Percentiles rank a stretch among this genome's conserved stretches.
phyloP scores from a whole-genome alignment of 2,113 vertebrate species.

The Choloepus hoffmanni region DNA sequence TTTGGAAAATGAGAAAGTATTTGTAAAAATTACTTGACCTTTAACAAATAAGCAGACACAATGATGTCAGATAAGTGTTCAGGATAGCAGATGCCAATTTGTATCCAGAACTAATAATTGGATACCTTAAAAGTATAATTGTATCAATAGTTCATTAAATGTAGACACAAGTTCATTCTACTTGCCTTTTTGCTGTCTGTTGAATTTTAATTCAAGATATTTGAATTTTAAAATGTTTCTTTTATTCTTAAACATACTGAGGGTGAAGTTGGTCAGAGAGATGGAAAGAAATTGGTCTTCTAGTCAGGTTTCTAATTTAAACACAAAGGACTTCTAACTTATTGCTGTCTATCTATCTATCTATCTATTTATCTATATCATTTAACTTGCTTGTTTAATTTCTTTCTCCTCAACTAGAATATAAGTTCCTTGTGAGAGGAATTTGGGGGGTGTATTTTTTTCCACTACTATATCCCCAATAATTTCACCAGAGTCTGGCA shows the following conservation, averaged over 20 bases:
- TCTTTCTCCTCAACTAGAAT: too few relatives aligned
- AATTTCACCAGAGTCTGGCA: neutral
- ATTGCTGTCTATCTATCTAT: constrained; percentile 69
- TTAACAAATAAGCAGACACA: constrained; percentile 5
- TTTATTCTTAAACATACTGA: constrained; percentile 41
- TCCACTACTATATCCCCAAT: neutral
- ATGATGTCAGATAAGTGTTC: neutral
- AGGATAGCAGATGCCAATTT: neutral
- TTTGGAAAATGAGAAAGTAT: neutral
- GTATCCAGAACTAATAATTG: neutral
- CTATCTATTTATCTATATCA: constrained; percentile 69
- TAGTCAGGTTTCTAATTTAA: constrained; percentile 78
- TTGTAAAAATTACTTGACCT: neutral
- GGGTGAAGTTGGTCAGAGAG: constrained; percentile 68
- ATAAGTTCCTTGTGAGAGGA: neutral
- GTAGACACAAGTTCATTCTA: neutral
- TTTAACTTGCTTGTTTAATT: neutral
- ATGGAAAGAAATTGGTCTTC: constrained; percentile 78
- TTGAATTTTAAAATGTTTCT: neutral
- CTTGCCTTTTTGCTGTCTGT: constrained; percentile 26
- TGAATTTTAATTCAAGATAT: constrained; percentile 43
- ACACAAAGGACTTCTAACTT: constrained; percentile 73
- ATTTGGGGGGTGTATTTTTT: neutral
- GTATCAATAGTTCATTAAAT: neutral
- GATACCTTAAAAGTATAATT: constrained; percentile 21